phyloP scores from a whole-genome alignment of 2,113 vertebrate genomes.

The Cololabis saira region DNA sequence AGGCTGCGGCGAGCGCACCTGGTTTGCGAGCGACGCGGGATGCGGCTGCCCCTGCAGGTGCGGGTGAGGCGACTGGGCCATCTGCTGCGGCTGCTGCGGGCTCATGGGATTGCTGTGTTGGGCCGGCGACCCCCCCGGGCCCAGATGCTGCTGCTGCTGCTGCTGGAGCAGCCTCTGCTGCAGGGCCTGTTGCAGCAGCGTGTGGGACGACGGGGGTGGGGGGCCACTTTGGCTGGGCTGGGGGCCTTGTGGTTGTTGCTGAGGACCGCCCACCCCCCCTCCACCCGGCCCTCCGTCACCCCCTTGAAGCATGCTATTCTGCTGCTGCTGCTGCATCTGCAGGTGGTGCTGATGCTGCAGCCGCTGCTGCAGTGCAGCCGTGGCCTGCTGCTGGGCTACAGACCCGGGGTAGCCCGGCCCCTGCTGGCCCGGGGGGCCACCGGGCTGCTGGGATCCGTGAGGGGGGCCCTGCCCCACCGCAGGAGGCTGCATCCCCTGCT shows the following conservation, averaged over 20 bases:
- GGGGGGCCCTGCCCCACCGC: constrained; percentile 83
- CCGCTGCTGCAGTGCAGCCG: constrained; percentile 77
- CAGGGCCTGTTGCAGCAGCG: constrained; percentile 87
- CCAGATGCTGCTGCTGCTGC: constrained; percentile 80
- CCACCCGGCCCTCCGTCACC: constrained; percentile 68
- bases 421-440: constrained; percentile 87
- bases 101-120: constrained; percentile 91
- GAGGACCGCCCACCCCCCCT: constrained; percentile 86
- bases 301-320: constrained; percentile 72
- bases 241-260: constrained; percentile 85
- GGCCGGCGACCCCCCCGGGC: constrained; percentile 84
- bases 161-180: constrained; percentile 89
- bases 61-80: constrained; percentile 85
- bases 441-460: constrained; percentile 64
- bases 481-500: constrained; percentile 78
- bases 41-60: constrained; percentile 91
- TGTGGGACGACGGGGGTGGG: constrained; percentile 67
- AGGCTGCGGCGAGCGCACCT: constrained; percentile 96
- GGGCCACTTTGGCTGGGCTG: constrained; percentile 69
- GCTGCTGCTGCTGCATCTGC: constrained; percentile 81
- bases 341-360: constrained; percentile 78
- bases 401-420: constrained; percentile 82
- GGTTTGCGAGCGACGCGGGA: constrained; percentile 89
- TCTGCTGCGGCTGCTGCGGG: constrained; percentile 91
- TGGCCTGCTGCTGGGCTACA: constrained; percentile 79